Evolutionary conservation across 2,113 vertebrate genomes (phyloP).

Genomic region (Datnioides undecimradiatus): DNA sequence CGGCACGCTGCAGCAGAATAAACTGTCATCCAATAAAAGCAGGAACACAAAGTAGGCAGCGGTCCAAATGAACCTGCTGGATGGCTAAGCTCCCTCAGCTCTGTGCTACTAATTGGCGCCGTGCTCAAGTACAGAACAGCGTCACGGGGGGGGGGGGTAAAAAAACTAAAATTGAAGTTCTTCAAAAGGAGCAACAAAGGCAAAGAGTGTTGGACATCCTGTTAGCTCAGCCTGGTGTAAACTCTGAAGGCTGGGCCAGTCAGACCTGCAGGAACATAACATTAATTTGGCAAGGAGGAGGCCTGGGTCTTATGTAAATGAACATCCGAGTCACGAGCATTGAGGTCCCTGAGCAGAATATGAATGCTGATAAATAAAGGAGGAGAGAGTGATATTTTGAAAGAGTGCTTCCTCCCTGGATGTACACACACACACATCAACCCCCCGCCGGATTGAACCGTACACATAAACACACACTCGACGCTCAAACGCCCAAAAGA

Average conservation of each 20-base stretch:
- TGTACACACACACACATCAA: not conserved
- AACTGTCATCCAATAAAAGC: constrained; percentile 35
- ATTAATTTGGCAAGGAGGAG: constrained; percentile 56
- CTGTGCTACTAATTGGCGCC: constrained; percentile 41
- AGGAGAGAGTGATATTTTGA: constrained; percentile 33
- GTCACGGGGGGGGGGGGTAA: not conserved
- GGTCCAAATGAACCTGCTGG: constrained; percentile 41
- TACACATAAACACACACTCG: not conserved
- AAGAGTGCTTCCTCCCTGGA: not conserved
- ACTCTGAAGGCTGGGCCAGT: not conserved
- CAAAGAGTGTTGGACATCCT: not conserved
- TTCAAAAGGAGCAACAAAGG: constrained; percentile 3
- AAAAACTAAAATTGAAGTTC: constrained; percentile 6
- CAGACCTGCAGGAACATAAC: constrained; percentile 20
- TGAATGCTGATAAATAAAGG: constrained; percentile 45
- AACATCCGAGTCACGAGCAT: constrained; percentile 55
- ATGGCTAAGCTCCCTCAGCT: constrained; percentile 20
- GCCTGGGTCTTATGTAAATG: constrained; percentile 66
- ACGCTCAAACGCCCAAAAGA: not conserved
- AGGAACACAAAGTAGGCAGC: constrained; percentile 37
- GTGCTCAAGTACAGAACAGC: constrained; percentile 5
- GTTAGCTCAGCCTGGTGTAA: constrained; percentile 8
- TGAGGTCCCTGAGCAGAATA: constrained; percentile 51
- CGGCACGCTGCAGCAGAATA: constrained; percentile 39
- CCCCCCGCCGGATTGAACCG: not conserved